Base-by-base conservation (phyloP, 2,797 vertebrate species). In the Bovichtus diacanthus region DNA sequence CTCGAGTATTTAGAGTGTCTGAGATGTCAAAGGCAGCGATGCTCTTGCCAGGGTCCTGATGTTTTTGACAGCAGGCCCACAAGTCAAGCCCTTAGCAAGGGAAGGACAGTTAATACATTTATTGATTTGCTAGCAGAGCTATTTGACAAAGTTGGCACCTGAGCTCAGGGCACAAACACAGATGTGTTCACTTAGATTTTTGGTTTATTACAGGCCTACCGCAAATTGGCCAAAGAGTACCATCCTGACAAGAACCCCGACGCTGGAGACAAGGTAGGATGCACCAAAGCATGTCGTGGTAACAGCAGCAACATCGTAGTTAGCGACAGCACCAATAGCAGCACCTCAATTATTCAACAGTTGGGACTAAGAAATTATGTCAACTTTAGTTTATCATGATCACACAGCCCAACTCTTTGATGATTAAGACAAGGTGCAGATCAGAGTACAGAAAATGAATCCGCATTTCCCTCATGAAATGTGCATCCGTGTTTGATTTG, bases 201-300 rank as follows among this genome's bases (percentile, higher is more conserved):
- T 67, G 6, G 1, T 85, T 78, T 70, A 53, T 88, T 93, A 12
- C 89, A 99, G 98, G 96, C 98, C 18, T 98, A 98, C 88, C 96
- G 97, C 62, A 98, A 99, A 85, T 81, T 98, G 93, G 97, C 98
- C 81, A 99, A 99, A 94, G 98, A 99, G 55, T 99, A 98, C 82
- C 98, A 99, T 70, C 98, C 98, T 74, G 98, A 99, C 94, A 99
- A 99, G 92, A 99, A 99, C 89, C 98, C 98, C 71, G 98, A 99
- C 87, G 97, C 98, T 55, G 98, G 97, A 70, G 98, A 99, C 86
- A 99, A 98, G 97, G 97, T 99, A 96, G 89, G 90, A 74, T 77
- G 16, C 34, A 65, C 38, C 21, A 62, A 66, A 81, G 25, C 50
- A 66, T 49, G 10, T 49, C 1, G 61, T 59, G 13, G 34, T 43